Evolutionary conservation across 1,140 invertebrate species (phyloP), one percentile per base, ranked within the genome.

Genomic region (Agrypnia vestita): DNA sequence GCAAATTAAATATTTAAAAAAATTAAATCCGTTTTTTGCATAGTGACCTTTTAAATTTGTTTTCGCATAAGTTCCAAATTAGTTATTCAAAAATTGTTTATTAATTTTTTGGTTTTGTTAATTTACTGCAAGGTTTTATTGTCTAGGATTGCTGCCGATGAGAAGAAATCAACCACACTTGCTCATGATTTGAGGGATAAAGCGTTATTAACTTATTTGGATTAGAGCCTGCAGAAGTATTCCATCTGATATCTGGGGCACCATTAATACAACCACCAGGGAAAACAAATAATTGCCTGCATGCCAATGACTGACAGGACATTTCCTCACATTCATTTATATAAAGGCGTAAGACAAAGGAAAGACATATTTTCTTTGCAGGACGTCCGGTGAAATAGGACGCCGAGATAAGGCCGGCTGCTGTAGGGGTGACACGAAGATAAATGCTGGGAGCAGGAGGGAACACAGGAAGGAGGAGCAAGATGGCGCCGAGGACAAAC

Each of bases 381-480:
- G 61, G 61, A 25, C 25, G 61, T 64, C 61, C 61, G 35, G 61
- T 25, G 25, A 43, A 64, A 64, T 25, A 64, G 13, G 61, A 64
- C 61, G 19, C 61, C n/a, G 25, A 64, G 61, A 64, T 64, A 64
- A 64, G 61, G 61, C 49, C 1, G 3, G 49, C 35, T n/a, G n/a
- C 35, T 25, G 19, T 25, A 43, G 13, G 61, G 61, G 61, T 44
- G 61, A 64, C 61, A 35, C 10, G 61, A 64, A 64, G 61, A 64
- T 43, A 35, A 64, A 64, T 64, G 61, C 15, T 19, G 13, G 9
- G 21, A n/a, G 8, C 3, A 21, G 25, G 55, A 59, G 0, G 8
- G 4, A 10, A 10, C 3, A 59, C 13, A 9, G 17, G 55, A 8
- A 59, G 55, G 17, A n/a, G 19, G 15, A 56, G 53, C 55, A 0